phyloP scores from a whole-genome alignment of 2,797 vertebrate species.

The Arrhamphus sclerolepis region DNA sequence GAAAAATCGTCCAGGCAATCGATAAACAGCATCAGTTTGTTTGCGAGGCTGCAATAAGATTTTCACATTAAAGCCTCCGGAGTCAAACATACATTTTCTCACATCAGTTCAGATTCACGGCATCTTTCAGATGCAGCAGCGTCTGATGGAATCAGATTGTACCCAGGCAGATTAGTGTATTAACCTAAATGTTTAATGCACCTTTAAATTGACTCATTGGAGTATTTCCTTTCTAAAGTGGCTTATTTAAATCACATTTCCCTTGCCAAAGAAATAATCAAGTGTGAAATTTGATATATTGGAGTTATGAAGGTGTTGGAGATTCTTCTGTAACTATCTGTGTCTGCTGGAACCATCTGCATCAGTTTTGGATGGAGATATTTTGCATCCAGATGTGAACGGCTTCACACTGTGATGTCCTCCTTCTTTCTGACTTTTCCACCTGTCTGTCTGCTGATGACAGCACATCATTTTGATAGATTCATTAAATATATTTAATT shows the following conservation, averaged over 20 bases:
- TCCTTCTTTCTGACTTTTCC: too few relatives aligned
- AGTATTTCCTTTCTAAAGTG: slow-evolving; percentile 11
- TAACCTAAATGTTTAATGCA: slow-evolving; percentile 11
- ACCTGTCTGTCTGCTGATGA: too few relatives aligned
- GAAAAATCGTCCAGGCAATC: too few relatives aligned
- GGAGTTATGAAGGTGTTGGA: neutral
- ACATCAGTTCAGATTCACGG: too few relatives aligned
- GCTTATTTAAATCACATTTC: slow-evolving; percentile 29
- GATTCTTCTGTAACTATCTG: neutral
- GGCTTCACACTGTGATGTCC: too few relatives aligned
- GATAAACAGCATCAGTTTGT: too few relatives aligned
- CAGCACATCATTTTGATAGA: too few relatives aligned
- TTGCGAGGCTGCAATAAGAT: too few relatives aligned
- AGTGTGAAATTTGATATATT: slow-evolving; percentile 39
- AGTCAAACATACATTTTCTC: too few relatives aligned
- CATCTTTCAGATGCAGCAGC: neutral
- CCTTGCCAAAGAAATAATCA: slow-evolving; percentile 25
- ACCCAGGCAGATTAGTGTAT: slow-evolving; percentile 6
- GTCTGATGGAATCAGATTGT: neutral
- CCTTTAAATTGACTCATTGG: slow-evolving; percentile 37
- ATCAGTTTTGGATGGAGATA: neutral
- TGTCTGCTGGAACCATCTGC: neutral
- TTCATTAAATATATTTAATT: too few relatives aligned
- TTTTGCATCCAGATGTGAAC: neutral
- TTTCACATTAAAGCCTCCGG: too few relatives aligned